Conservation (phyloP, 2,797 vertebrate species). For the Rallus crepitans region DNA sequence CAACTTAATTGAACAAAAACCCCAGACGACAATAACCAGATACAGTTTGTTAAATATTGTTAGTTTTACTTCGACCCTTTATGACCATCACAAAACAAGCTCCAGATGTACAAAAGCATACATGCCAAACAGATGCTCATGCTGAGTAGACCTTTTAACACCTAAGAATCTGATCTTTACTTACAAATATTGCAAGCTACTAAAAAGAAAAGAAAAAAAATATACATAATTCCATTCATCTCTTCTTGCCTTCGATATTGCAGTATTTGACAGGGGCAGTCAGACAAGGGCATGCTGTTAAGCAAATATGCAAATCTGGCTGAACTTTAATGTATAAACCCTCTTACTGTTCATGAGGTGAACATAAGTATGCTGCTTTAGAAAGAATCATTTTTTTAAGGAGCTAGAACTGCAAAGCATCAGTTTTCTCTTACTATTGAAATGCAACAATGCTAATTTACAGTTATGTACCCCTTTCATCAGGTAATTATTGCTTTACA, state of each 20-base stretch:
- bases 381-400: neutral
- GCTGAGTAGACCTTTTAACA: neutral
- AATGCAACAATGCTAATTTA: neutral
- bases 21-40: neutral
- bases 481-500: neutral
- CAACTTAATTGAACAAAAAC: neutral
- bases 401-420: neutral
- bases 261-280: neutral
- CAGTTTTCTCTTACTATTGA: neutral
- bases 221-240: neutral
- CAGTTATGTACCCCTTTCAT: accelerated
- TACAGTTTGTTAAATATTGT: neutral
- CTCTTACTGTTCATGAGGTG: neutral
- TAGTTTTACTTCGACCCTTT: neutral
- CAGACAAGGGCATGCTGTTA: neutral
- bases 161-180: neutral
- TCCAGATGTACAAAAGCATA: neutral
- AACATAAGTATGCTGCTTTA: neutral
- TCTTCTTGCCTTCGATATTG: neutral
- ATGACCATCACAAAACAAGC: neutral
- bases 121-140: neutral
- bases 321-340: neutral
- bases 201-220: neutral
- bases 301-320: neutral
- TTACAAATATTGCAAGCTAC: conserved; percentile 8